A percentile compares a stretch with the other conserved stretches of the same genome.
Evolutionary conservation across 2,113 vertebrate species (phyloP).

Genomic region (Lagopus muta): DNA sequence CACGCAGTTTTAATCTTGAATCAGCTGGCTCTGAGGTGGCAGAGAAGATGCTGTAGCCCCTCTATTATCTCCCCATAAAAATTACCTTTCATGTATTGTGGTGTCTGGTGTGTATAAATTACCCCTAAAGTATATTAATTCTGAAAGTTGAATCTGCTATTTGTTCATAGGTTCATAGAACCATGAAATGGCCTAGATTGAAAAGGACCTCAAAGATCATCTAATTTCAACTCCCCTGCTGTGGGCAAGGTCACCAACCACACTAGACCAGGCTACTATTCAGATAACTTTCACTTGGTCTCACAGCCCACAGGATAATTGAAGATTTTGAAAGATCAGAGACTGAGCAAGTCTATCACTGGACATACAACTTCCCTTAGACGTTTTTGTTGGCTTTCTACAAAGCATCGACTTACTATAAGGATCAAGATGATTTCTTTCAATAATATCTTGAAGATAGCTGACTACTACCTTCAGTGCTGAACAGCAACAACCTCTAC

Average conservation of each 20-base stretch:
- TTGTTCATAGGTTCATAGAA: neutral
- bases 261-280: no score
- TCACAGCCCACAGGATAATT: neutral
- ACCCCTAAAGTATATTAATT: neutral
- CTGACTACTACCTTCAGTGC: neutral
- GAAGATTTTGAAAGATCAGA: slow-evolving; percentile 2
- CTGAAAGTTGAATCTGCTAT: neutral
- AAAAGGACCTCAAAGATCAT: no score
- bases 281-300: neutral
- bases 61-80: neutral
- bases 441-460: neutral
- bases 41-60: neutral
- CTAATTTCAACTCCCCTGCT: no score
- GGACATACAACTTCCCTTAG: neutral
- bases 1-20: neutral
- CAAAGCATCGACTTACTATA: neutral
- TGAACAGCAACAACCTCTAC: neutral
- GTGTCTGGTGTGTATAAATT: neutral
- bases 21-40: neutral
- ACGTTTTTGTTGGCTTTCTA: neutral
- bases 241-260: no score
- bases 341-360: neutral
- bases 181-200: no score
- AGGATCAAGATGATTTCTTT: neutral
- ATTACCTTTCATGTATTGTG: neutral